Percentiles rank a stretch among this genome's conserved stretches.
These are phyloP conservation scores for Rhombomys opimus DNA, from an alignment of 2,113 vertebrate genomes.

Conservation along the genomic window DNA sequence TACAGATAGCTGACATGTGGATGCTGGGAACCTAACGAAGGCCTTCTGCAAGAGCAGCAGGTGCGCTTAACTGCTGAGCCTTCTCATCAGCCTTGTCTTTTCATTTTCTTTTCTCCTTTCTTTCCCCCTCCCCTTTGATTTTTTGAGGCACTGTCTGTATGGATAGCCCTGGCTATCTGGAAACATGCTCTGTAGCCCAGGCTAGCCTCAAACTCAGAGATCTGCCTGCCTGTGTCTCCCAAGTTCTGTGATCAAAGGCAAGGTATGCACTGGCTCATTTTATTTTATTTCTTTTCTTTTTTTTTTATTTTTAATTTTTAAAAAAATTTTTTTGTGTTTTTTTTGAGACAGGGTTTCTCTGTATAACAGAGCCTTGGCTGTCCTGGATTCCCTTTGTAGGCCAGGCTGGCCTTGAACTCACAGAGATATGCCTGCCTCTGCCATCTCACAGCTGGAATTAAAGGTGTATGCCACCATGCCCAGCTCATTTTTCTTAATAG, in stretches of 20 bases:
- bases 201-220: too few relatives aligned
- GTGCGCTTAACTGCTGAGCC: neutral
- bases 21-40: neutral
- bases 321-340: too few relatives aligned
- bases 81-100: neutral
- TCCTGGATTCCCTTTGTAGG: neutral
- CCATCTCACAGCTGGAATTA: neutral
- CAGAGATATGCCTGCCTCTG: neutral
- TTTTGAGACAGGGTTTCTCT: neutral
- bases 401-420: neutral
- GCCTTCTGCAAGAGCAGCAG: neutral
- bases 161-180: too few relatives aligned
- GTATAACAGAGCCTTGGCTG: too few relatives aligned
- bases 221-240: too few relatives aligned
- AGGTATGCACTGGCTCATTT: too few relatives aligned
- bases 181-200: too few relatives aligned
- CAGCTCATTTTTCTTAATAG: slow-evolving; percentile 23
- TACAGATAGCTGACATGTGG: neutral
- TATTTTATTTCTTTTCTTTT: too few relatives aligned
- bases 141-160: too few relatives aligned
- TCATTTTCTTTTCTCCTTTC: neutral
- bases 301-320: neutral
- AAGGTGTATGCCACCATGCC: neutral
- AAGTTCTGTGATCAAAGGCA: too few relatives aligned
- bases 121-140: too few relatives aligned